Evolutionary conservation across 2,797 vertebrate genomes (phyloP), one percentile per base, ranked within the genome.

Genomic region (Spinus olivaceus): DNA sequence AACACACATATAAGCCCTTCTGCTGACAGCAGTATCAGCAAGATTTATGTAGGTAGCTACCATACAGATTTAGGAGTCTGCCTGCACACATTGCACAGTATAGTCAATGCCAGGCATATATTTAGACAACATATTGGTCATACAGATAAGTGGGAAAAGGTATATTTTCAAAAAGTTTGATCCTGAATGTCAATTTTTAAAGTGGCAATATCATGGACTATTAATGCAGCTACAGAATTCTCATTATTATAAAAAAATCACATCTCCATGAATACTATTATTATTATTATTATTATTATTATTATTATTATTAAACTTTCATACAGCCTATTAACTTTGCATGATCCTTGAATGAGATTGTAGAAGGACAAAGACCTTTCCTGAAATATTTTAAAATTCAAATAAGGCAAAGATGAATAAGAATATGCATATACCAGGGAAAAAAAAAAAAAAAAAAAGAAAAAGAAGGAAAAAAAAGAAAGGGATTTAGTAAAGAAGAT

Each of bases 31-130:
- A 61, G 6, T 71, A 89, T 85, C 81, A 77, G 69, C 33, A 91
- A 96, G 81, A 94, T 92, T 95, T 91, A 81, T 60, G 32, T 39
- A 57, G 17, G 64, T 30, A 82, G 72, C 49, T 77, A 46, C 49
- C 12, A 32, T 27, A 70, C 24, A 73, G 89, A 85, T 89, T 93
- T 93, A 82, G 74, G 71, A 95, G 53, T 85, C 57, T 92, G n/a
- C 11, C 53, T 42, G 41, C 41, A 42, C 41, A 42, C 41, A 7
- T 12, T 84, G 44, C 57, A 39, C 17, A 60, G 35, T 44, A 73
- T 30, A 89, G 90, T 92, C 74, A 80, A 60, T 81, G 57, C 24
- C 64, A 82, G 81, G 49, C 27, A 32, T 70, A 61, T 71, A 92
- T 80, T 86, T 87, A 93, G 37, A 27, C 41, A 80, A 42, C 33